These are phyloP conservation scores for Syrmaticus mikado DNA, from an alignment of 2,113 vertebrate genomes.

Conservation along the genomic window DNA sequence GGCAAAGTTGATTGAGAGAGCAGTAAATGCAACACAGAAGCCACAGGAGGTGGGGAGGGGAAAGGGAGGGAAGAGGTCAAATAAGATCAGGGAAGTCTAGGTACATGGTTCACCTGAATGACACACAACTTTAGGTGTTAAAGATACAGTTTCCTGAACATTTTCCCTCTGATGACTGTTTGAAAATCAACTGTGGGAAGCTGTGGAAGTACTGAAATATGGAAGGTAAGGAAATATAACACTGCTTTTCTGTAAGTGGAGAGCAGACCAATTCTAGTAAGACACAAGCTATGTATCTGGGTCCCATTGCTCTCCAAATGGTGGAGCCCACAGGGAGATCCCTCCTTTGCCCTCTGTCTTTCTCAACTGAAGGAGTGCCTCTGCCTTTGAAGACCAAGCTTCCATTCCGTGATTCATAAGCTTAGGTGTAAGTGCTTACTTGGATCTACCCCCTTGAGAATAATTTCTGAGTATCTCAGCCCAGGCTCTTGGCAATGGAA, in stretches of 20 bases:
- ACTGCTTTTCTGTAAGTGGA: neutral
- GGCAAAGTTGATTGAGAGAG: neutral
- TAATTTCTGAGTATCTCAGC: slow-evolving; percentile 3
- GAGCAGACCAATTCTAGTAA: neutral
- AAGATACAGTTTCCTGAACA: neutral
- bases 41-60: too few relatives aligned
- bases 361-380: neutral
- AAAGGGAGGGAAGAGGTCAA: neutral
- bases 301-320: neutral
- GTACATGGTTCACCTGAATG: neutral
- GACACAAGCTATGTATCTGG: rapidly evolving
- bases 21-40: neutral
- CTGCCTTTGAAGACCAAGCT: neutral
- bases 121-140: neutral
- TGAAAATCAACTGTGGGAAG: neutral
- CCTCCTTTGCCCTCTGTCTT: neutral
- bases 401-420: neutral
- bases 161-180: neutral
- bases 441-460: neutral
- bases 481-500: neutral
- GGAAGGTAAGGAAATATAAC: neutral
- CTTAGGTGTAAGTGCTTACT: neutral
- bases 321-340: rapidly evolving
- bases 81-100: neutral
- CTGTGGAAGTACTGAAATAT: neutral